A percentile compares a stretch with the other conserved stretches of the same genome.
phyloP scores from a whole-genome alignment of 2,888 invertebrate genomes.

The Deilephila elpenor region DNA sequence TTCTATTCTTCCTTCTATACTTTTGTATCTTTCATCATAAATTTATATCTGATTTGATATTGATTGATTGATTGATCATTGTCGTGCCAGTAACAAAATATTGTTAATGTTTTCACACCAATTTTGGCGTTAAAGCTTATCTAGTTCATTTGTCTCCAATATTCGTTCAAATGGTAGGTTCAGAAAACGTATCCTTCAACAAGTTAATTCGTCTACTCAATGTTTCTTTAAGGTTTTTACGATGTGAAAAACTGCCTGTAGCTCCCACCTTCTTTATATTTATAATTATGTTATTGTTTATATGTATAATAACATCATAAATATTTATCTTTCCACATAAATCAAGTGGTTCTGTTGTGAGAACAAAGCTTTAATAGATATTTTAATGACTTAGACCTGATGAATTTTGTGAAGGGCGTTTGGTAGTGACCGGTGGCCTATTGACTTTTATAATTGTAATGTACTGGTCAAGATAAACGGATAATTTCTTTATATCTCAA shows the following conservation, averaged over 20 bases:
- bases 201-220: neutral
- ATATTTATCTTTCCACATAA: neutral
- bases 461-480: neutral
- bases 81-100: no score
- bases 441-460: neutral
- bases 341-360: neutral
- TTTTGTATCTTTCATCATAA: no score
- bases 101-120: no score
- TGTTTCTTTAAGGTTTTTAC: neutral
- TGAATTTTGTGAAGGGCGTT: neutral
- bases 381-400: neutral
- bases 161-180: no score
- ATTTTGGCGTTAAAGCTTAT: no score
- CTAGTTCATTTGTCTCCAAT: no score
- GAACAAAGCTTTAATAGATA: neutral
- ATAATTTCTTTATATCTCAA: no score
- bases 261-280: neutral
- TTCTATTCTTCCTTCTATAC: no score
- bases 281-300: neutral
- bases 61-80: no score
- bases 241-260: neutral
- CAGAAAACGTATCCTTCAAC: no score
- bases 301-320: neutral
- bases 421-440: neutral
- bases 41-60: no score